A percentile compares a stretch with the other conserved stretches of the same genome.
Conservation (phyloP, 2,797 vertebrate species). For the Enteromius trimaculatus region DNA sequence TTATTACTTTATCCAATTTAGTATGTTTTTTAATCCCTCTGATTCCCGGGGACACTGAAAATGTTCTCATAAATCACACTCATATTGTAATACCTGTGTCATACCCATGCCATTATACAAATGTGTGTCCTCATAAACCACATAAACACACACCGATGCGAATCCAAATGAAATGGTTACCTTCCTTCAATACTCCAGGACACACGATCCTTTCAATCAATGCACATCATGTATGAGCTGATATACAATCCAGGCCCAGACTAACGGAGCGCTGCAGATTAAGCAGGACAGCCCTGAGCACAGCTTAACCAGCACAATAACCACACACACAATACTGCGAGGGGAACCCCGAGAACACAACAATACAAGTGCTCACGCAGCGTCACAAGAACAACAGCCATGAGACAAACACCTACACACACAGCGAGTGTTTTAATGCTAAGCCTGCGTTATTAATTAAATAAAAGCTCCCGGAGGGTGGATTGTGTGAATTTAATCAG, state of each 20-base stretch:
- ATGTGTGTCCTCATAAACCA: too few relatives aligned
- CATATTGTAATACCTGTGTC: too few relatives aligned
- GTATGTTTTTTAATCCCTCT: too few relatives aligned
- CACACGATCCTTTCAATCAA: background rate
- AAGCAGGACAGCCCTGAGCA: slow-evolving; percentile 19
- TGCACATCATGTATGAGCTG: background rate
- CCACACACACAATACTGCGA: slow-evolving; percentile 54
- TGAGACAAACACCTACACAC: slow-evolving; percentile 40
- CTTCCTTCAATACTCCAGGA: slow-evolving; percentile 1
- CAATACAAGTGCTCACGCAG: slow-evolving; percentile 32
- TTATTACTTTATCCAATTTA: too few relatives aligned
- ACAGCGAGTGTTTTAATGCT: slow-evolving; percentile 46
- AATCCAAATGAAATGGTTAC: background rate
- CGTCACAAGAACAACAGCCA: slow-evolving; percentile 36
- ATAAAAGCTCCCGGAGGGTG: slow-evolving; percentile 49
- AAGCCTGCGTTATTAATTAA: slow-evolving; percentile 46
- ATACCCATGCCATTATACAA: too few relatives aligned
- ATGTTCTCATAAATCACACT: too few relatives aligned
- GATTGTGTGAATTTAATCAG: slow-evolving; percentile 42
- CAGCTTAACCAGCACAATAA: slow-evolving; percentile 27
- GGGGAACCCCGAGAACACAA: slow-evolving; percentile 39
- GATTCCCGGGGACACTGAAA: too few relatives aligned
- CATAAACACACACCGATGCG: slow-evolving; percentile 54
- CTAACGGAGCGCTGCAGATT: slow-evolving; percentile 21
- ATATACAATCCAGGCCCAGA: slow-evolving; percentile 19